phyloP scores from a whole-genome alignment of 2,888 invertebrate species.

The Tenthredo livida region DNA sequence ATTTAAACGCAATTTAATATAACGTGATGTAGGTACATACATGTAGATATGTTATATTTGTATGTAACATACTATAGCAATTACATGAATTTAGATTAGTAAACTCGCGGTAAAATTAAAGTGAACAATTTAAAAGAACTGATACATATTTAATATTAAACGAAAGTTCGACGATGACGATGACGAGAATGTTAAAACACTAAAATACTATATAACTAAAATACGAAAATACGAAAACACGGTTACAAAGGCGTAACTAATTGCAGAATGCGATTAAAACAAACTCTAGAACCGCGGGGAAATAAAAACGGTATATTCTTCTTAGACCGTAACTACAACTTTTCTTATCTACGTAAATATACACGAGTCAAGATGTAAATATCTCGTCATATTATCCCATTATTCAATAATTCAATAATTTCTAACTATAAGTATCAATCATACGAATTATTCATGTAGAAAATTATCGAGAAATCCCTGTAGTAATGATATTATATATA shows the following conservation, averaged over 20 bases:
- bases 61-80: neutral
- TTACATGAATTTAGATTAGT: neutral
- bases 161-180: neutral
- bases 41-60: neutral
- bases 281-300: neutral
- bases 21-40: too few species aligned
- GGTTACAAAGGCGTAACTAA: slow-evolving; percentile 31
- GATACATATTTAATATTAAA: neutral
- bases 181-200: neutral
- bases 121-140: neutral
- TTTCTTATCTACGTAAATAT: neutral
- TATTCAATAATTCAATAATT: neutral
- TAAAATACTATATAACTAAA: neutral
- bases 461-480: neutral
- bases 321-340: slow-evolving; percentile 11
- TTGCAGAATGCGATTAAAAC: neutral
- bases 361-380: neutral
- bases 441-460: neutral
- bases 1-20: neutral
- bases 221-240: slow-evolving; percentile 10
- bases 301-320: slow-evolving; percentile 8
- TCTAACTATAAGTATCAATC: neutral
- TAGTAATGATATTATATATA: neutral
- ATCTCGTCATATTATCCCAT: neutral
- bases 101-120: neutral